These are phyloP conservation scores for Siniperca scherzeri DNA, from an alignment of 2,797 vertebrate species.

Conservation along the genomic window DNA sequence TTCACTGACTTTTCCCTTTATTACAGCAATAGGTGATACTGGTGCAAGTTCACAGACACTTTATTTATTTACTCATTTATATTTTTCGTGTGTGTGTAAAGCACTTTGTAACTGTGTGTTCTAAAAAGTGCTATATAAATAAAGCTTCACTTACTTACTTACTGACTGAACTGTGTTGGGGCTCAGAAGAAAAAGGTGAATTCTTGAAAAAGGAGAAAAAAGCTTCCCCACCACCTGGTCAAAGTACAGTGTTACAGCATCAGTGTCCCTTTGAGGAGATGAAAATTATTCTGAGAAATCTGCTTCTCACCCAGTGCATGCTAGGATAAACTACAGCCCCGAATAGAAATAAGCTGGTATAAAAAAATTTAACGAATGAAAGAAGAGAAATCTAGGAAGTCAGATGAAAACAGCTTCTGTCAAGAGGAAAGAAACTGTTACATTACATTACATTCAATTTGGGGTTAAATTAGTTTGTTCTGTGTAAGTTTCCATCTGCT, in stretches of 20 bases:
- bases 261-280: conserved; percentile 10
- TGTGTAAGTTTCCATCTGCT: background rate
- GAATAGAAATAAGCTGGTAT: conserved; percentile 19
- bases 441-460: background rate
- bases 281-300: conserved; percentile 5
- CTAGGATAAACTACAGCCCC: background rate
- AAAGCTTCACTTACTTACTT: too few relatives aligned
- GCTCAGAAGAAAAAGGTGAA: conserved; percentile 8
- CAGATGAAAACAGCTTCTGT: background rate
- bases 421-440: background rate
- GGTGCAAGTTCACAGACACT: background rate
- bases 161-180: background rate
- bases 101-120: too few relatives aligned
- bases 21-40: background rate
- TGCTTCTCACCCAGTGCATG: background rate
- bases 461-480: background rate
- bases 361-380: background rate
- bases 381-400: background rate
- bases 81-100: too few relatives aligned
- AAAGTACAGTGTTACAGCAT: background rate
- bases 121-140: too few relatives aligned
- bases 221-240: background rate
- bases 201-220: conserved; percentile 13
- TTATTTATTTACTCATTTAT: too few relatives aligned
- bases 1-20: conserved; percentile 1